Evolutionary conservation across 1,140 invertebrate species (phyloP).

Genomic region (Drosophila ohnishii): DNA sequence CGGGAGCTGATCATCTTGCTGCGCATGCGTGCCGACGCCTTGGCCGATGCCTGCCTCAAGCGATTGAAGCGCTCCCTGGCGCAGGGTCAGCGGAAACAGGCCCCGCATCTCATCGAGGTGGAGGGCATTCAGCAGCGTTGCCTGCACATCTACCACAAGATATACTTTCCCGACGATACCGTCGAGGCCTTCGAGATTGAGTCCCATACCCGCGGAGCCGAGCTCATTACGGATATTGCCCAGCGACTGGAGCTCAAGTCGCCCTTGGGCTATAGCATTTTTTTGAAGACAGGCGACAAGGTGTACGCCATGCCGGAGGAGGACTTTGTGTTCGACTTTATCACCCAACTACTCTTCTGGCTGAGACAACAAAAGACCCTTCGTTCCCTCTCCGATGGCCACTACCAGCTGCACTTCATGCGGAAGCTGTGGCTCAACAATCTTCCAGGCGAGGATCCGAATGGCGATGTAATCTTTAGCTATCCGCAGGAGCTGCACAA

Average conservation of each 20-base stretch:
- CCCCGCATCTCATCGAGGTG: slow-evolving; percentile 96
- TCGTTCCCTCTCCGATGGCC: slow-evolving; percentile 86
- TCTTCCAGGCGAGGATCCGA: slow-evolving; percentile 91
- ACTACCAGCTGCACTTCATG: slow-evolving; percentile 98
- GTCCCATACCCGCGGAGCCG: slow-evolving; percentile 93
- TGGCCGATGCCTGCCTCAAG: slow-evolving; percentile 92
- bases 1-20: slow-evolving; percentile 89
- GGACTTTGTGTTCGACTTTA: slow-evolving; percentile 98
- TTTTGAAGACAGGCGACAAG: slow-evolving; percentile 96
- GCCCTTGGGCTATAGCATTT: slow-evolving; percentile 94
- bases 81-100: slow-evolving; percentile 92
- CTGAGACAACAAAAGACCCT: slow-evolving; percentile 90
- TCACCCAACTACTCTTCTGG: slow-evolving; percentile 94
- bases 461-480: slow-evolving; percentile 97
- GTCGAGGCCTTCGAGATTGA: slow-evolving; percentile 92
- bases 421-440: slow-evolving; percentile 97
- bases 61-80: slow-evolving; percentile 91
- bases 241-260: slow-evolving; percentile 89
- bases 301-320: slow-evolving; percentile 94
- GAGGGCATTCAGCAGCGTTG: slow-evolving; percentile 97
- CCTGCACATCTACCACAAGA: slow-evolving; percentile 96
- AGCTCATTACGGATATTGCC: slow-evolving; percentile 93
- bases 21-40: slow-evolving; percentile 89
- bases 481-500: slow-evolving; percentile 97
- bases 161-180: slow-evolving; percentile 95